Evolutionary conservation across 1,140 invertebrate genomes (phyloP), one percentile per base, ranked within the genome.

Genomic region (Scaptomyza graminum): DNA sequence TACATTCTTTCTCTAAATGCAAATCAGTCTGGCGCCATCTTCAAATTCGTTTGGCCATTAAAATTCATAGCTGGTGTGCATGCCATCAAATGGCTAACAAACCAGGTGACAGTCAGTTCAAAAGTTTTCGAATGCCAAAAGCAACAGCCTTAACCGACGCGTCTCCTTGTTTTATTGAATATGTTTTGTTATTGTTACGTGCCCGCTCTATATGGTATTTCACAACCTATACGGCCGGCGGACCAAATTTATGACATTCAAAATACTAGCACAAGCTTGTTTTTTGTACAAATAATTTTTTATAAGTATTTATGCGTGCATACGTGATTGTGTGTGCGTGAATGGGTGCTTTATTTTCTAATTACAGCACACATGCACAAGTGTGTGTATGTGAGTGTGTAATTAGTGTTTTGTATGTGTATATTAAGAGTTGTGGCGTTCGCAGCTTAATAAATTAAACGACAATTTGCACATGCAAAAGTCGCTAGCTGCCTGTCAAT

Each of bases 361-460:
- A 85, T 85, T 87, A 78, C 82, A 82, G 51, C 25, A 31, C 25
- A 54, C 57, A 13, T 11, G n/a, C 37, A 55, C 43, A 41, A 25
- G 22, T 37, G 25, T 28, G 25, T 39, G 31, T n/a, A n/a, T 22
- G 18, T 68, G 49, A 67, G 61, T 74, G 71, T 70, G 82, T 88
- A 85, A 82, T 85, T 85, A 87, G 78, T 81, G 82, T 67, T 78
- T 78, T 78, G 78, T 74, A 87, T 85, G 73, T 67, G 75, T 78
- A 85, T 85, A 85, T 87, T 87, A 88, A 85, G 82, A 78, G 74
- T 74, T 50, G 61, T 56, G 61, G 61, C 76, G 69, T 47, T 87
- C 64, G 82, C 50, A 76, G 80, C 74, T 80, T 90, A 89, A 89
- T 90, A 89, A 90, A 89, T 89, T 90, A 89, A 89, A 81, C 85